Base-by-base conservation (phyloP, 2,797 vertebrate species). In the Characodon lateralis region DNA sequence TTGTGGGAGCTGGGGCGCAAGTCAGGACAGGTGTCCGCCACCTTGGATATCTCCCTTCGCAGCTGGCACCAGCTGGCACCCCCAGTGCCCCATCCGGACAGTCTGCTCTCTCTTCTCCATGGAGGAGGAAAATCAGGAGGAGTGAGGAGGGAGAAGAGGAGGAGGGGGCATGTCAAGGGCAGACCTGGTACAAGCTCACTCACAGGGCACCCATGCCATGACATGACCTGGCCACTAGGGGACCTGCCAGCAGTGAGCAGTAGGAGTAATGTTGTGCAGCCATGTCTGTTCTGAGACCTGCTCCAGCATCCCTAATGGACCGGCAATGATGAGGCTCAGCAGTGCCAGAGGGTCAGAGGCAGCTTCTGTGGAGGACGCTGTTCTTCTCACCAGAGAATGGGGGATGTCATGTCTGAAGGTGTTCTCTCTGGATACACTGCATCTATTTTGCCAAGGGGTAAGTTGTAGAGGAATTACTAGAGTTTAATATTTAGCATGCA, bases 51-150 rank as follows among this genome's bases (percentile, higher is more conserved):
- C 91, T 94, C 93, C 93, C 93, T 84, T 93, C 91, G 89, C 94
- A 95, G 94, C 93, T 95, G 93, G 93, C 93, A 95, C 94, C 94
- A 95, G 94, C 94, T 95, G 94, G 94, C 93, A 95, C 94, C 93
- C 93, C 93, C 92, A 93, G 93, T 94, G 93, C 93, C 94, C 93
- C 93, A 95, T 95, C 93, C 93, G 92, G 90, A 94, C 88, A 87
- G 85, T 94, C 92, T 93, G 92, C 93, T 93, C 91, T 91, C 80
- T 82, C 89, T 91, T 90, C 87, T 93, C 92, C 73, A 14, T 50
- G 80, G 91, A 90, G 90, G 89, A 89, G 91, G 72, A 83, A 85
- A 75, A 77, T 87, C 86, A 85, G 90, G 86, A 81, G 56, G 58
- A 74, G 66, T 48, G 48, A 70, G 48, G 55, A 43, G 16, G 63